Conservation (phyloP, 2,888 invertebrate species). For the Oasisia sp. region DNA sequence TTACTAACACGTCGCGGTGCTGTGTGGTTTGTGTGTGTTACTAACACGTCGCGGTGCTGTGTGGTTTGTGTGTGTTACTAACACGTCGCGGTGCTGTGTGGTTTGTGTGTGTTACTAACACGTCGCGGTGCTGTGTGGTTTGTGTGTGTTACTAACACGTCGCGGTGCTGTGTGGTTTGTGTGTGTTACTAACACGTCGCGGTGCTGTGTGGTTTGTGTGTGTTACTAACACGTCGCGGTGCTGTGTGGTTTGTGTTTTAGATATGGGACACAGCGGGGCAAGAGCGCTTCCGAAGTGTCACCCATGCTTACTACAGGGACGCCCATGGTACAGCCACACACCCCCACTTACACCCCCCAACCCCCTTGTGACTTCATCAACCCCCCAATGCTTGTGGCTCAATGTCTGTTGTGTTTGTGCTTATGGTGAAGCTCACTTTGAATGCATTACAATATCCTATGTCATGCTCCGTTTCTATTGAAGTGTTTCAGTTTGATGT, state of each 20-base stretch:
- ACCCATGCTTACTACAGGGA: constrained; percentile 46
- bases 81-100: too few species aligned
- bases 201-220: neutral
- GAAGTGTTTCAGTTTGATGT: neutral
- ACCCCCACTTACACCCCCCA: neutral
- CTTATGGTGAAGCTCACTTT: neutral
- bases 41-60: too few species aligned
- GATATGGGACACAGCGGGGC: constrained; percentile 49
- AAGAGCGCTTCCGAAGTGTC: constrained; percentile 43
- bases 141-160: neutral
- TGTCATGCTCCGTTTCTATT: neutral
- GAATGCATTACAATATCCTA: neutral
- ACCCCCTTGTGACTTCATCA: neutral
- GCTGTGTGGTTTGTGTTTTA: constrained; percentile 21
- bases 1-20: too few species aligned
- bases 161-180: too few species aligned
- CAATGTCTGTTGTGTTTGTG: neutral
- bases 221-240: neutral
- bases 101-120: neutral
- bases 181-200: too few species aligned
- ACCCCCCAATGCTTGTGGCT: neutral
- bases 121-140: neutral
- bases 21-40: too few species aligned
- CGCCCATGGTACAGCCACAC: constrained; percentile 40
- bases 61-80: neutral